phyloP scores from a whole-genome alignment of 2,888 invertebrate species.

The Agrochola macilenta region DNA sequence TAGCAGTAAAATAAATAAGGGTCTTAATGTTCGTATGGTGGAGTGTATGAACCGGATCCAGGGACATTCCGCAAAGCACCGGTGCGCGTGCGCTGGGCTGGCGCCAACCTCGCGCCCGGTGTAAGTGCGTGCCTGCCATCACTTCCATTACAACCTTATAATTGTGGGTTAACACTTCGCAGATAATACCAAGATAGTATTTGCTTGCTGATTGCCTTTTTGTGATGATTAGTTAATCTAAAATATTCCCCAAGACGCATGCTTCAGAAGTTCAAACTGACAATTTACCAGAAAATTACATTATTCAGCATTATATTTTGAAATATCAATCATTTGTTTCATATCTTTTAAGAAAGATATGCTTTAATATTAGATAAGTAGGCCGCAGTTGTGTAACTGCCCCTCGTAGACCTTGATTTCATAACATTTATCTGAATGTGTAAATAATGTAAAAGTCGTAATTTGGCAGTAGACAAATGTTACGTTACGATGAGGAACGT shows the following conservation, averaged over 20 bases:
- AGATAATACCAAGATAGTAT: conserved; percentile 20
- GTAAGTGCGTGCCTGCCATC: conserved; percentile 49
- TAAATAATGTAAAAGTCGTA: conserved; percentile 70
- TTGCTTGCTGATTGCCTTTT: neutral
- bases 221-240: conserved; percentile 8
- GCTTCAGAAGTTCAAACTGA: neutral
- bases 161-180: conserved; percentile 41
- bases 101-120: conserved; percentile 53
- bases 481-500: conserved; percentile 70
- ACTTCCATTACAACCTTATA: conserved; percentile 50
- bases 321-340: neutral
- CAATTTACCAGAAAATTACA: neutral
- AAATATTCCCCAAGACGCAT: neutral
- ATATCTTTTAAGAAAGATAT: neutral
- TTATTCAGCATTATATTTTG: neutral
- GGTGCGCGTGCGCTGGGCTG: conserved; percentile 73
- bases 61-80: conserved; percentile 77
- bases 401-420: conserved; percentile 49
- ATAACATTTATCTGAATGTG: conserved; percentile 62
- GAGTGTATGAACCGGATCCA: conserved; percentile 75
- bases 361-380: conserved; percentile 24
- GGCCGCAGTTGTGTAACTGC: conserved; percentile 33
- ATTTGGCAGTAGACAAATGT: conserved; percentile 75
- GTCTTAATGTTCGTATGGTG: conserved; percentile 42
- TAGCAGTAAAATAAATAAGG: conserved; percentile 38